Percentiles rank a stretch among this genome's conserved stretches.
These are phyloP conservation scores for Drosophila stalkeri DNA, from an alignment of 2,888 invertebrate genomes.

Conservation along the genomic window DNA sequence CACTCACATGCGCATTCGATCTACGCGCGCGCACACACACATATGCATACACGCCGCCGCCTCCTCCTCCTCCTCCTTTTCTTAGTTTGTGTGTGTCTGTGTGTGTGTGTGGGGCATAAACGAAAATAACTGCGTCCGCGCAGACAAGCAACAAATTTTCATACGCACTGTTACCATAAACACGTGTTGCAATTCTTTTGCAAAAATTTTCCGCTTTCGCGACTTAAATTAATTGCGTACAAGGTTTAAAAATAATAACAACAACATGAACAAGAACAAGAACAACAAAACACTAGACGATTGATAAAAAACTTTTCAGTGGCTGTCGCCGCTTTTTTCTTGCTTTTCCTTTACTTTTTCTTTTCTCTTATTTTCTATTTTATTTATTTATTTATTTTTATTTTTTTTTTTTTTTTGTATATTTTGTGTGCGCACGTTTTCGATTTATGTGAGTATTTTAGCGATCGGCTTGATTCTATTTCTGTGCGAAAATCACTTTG, in stretches of 20 bases:
- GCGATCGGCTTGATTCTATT: conserved; percentile 41
- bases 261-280: conserved; percentile 17
- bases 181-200: conserved; percentile 73
- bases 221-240: conserved; percentile 59
- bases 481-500: conserved; percentile 26
- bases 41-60: not conserved
- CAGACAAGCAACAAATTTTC: conserved; percentile 48
- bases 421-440: conserved; percentile 54
- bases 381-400: not conserved
- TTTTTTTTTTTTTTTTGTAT: not conserved
- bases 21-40: conserved; percentile 7
- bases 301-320: conserved; percentile 46
- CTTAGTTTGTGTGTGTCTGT: conserved; percentile 5
- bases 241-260: conserved; percentile 34
- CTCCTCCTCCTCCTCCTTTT: not conserved
- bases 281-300: conserved; percentile 26
- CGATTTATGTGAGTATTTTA: conserved; percentile 43
- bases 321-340: conserved; percentile 44
- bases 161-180: conserved; percentile 75
- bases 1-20: conserved; percentile 17
- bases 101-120: conserved; percentile 26
- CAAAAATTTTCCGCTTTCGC: conserved; percentile 51
- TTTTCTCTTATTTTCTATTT: conserved; percentile 3
- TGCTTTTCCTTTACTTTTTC: not conserved
- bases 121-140: conserved; percentile 55